phyloP scores from a whole-genome alignment of 2,888 invertebrate genomes.

The Villa cingulata region DNA sequence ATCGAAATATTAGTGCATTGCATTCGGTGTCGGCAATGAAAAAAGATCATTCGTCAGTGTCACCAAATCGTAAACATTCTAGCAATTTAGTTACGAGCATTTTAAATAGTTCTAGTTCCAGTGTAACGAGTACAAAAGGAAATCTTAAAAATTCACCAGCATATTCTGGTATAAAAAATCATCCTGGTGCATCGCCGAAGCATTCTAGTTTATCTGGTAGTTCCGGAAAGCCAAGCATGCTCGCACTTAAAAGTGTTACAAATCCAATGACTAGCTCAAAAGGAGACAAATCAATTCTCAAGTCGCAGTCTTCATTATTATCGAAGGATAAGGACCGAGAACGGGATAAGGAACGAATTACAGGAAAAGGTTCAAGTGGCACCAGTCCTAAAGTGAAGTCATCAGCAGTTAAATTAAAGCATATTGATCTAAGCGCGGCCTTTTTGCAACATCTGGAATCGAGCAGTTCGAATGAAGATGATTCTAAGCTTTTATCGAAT shows the following conservation, averaged over 20 bases:
- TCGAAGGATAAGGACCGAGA: conserved; percentile 2
- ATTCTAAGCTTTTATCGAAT: not conserved
- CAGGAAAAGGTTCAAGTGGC: conserved; percentile 21
- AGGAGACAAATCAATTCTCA: conserved; percentile 38
- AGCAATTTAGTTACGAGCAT: not conserved
- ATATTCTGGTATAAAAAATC: conserved; percentile 52
- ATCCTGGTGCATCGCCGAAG: conserved; percentile 53
- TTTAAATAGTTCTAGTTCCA: conserved; percentile 39
- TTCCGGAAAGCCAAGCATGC: conserved; percentile 81
- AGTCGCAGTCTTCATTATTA: conserved; percentile 12
- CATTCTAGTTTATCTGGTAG: conserved; percentile 42
- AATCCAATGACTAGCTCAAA: conserved; percentile 47
- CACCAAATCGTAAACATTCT: not conserved
- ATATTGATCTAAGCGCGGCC: conserved; percentile 46
- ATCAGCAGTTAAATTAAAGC: conserved; percentile 50
- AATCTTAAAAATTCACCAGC: conserved; percentile 43
- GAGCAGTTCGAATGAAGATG: too few species aligned
- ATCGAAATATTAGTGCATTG: conserved; percentile 47
- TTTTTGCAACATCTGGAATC: not conserved
- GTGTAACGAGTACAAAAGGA: conserved; percentile 54
- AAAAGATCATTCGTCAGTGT: not conserved
- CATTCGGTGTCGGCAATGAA: not conserved
- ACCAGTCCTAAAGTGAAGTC: conserved; percentile 54
- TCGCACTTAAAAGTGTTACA: conserved; percentile 66
- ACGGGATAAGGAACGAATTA: not conserved